Conservation (phyloP, 2,797 vertebrate species). For the Anguilla megastoma region DNA sequence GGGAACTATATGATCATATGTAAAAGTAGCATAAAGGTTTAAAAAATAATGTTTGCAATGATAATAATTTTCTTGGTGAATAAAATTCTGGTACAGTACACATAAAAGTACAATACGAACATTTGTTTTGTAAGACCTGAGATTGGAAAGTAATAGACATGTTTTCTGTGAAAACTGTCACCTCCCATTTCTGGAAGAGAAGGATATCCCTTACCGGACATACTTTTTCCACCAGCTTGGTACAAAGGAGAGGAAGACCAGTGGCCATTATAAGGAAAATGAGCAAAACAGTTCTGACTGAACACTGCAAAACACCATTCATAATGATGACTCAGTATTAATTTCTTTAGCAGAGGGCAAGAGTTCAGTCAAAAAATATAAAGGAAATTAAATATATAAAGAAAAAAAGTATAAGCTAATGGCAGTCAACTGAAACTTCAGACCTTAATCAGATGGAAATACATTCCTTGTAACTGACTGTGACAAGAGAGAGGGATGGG, state of each 20-base stretch:
- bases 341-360: neutral
- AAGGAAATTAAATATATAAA: neutral
- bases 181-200: slow-evolving; percentile 53
- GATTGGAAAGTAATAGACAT: slow-evolving; percentile 48
- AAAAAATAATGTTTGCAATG: neutral
- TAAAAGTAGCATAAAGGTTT: neutral
- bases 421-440: neutral
- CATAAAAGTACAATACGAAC: slow-evolving; percentile 6
- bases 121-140: slow-evolving; percentile 43
- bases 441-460: neutral
- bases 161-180: slow-evolving; percentile 60
- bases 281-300: slow-evolving; percentile 51
- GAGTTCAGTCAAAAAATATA: neutral
- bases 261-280: slow-evolving; percentile 49
- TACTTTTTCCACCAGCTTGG: slow-evolving; percentile 55
- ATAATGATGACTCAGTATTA: neutral
- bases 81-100: neutral
- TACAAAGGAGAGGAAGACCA: slow-evolving; percentile 54
- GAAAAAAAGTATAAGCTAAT: neutral
- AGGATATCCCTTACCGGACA: slow-evolving; percentile 68
- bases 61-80: neutral
- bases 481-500: neutral
- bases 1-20: neutral
- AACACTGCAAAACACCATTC: neutral
- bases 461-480: neutral